A percentile compares a stretch with the other conserved stretches of the same genome.
phyloP scores from a whole-genome alignment of 2,888 invertebrate species.

The Erebia epiphron region DNA sequence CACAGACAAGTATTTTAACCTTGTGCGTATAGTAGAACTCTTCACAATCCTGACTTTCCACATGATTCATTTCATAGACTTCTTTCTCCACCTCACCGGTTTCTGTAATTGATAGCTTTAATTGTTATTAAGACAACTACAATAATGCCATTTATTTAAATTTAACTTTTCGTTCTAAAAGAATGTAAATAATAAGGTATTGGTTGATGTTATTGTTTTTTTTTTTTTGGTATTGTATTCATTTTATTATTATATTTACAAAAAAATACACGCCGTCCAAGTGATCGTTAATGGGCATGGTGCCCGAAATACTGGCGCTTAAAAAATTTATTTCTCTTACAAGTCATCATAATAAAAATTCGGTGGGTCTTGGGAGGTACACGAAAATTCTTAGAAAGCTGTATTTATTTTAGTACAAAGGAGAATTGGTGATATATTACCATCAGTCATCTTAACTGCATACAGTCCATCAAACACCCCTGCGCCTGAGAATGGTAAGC shows the following conservation, averaged over 20 bases:
- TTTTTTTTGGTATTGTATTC: too few relatives aligned
- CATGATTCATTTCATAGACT: conserved; percentile 51
- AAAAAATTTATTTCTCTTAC: too few relatives aligned
- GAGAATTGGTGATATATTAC: conserved; percentile 41
- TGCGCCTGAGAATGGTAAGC: conserved; percentile 53
- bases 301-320: too few relatives aligned
- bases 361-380: background rate
- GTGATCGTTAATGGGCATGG: too few relatives aligned
- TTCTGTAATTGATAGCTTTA: conserved; percentile 46
- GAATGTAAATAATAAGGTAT: too few relatives aligned
- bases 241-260: too few relatives aligned
- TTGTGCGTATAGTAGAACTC: conserved; percentile 56
- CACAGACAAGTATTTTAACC: conserved; percentile 40
- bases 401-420: background rate
- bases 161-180: too few relatives aligned
- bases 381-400: too few relatives aligned
- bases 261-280: too few relatives aligned
- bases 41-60: conserved; percentile 55
- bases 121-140: background rate
- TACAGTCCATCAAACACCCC: conserved; percentile 48
- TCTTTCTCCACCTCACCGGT: conserved; percentile 54
- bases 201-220: too few relatives aligned
- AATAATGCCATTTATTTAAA: too few relatives aligned
- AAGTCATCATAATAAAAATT: background rate
- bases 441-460: conserved; percentile 56